Conservation (phyloP, 2,113 vertebrate species). For the Camelus dromedarius region DNA sequence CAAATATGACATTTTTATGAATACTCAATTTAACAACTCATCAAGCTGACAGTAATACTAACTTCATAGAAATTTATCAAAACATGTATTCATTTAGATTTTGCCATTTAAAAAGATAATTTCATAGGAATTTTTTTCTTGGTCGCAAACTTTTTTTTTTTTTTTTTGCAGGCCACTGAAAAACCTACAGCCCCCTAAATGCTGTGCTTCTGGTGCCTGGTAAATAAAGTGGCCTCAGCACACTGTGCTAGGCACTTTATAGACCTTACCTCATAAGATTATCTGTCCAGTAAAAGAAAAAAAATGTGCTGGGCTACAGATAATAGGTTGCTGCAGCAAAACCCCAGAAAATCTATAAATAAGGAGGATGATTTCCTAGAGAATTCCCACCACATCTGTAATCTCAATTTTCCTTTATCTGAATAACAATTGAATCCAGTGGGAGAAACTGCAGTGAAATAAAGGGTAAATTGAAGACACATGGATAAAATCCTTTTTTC, state of each 20-base stretch:
- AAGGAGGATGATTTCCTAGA: background rate
- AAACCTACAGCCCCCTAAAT: background rate
- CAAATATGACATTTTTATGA: conserved; percentile 52
- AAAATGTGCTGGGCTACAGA: background rate
- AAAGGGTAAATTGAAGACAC: background rate
- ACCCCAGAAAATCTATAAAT: conserved; percentile 33
- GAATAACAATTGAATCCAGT: background rate
- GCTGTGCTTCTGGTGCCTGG: background rate
- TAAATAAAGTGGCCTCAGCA: background rate
- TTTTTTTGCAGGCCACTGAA: background rate
- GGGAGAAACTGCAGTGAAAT: background rate
- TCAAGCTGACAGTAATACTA: conserved; percentile 30
- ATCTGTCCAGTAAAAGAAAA: background rate
- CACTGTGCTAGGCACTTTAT: background rate
- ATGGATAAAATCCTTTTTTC: background rate
- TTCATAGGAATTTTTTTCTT: conserved; percentile 1
- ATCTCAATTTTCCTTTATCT: conserved; percentile 13
- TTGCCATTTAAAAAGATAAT: background rate
- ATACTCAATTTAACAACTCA: conserved; percentile 53
- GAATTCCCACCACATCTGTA: conserved; percentile 14
- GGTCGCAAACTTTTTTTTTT: background rate
- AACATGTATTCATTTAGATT: conserved; percentile 38
- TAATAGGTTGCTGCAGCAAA: conserved; percentile 22
- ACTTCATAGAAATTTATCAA: conserved; percentile 51
- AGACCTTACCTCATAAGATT: background rate